Evolutionary conservation across 2,888 invertebrate genomes (phyloP).

Genomic region (Dicranocentrus wangi): DNA sequence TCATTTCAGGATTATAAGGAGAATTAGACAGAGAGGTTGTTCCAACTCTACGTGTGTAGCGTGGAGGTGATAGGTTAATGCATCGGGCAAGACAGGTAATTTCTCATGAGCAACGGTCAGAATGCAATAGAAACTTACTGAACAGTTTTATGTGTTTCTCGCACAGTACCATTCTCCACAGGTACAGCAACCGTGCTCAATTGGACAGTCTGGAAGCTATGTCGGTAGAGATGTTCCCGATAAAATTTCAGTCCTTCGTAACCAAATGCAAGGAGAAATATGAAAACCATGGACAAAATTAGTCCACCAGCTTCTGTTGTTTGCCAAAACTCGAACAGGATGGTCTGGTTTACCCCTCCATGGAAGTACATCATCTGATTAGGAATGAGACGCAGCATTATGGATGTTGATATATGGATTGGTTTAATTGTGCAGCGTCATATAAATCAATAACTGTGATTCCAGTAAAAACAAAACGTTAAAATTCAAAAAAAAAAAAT

Average conservation of each 20-base stretch:
- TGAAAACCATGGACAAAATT: constrained; percentile 91
- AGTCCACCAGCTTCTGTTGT: constrained; percentile 84
- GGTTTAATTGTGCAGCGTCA: no score
- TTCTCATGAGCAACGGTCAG: no score
- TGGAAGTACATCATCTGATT: constrained; percentile 83
- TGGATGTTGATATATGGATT: no score
- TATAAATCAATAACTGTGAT: no score
- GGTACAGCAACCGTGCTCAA: constrained; percentile 90
- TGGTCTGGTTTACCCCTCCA: constrained; percentile 82
- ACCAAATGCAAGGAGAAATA: constrained; percentile 91
- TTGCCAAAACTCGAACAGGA: constrained; percentile 89
- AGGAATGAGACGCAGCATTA: constrained; percentile 23
- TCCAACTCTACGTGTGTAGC: constrained; percentile 29
- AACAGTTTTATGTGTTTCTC: constrained; percentile 76
- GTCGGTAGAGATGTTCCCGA: constrained; percentile 89
- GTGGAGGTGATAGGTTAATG: neutral
- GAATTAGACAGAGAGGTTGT: constrained; percentile 33
- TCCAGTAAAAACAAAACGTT: no score
- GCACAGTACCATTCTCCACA: constrained; percentile 81
- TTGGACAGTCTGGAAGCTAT: constrained; percentile 88
- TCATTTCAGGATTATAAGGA: constrained; percentile 54
- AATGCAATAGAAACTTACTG: no score
- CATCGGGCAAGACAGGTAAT: neutral
- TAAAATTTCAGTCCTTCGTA: constrained; percentile 97
- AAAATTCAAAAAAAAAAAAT: no score